A percentile compares a stretch with the other conserved stretches of the same genome.
These are phyloP conservation scores for Spilosoma lubricipeda DNA, from an alignment of 2,888 invertebrate species.

Conservation along the genomic window DNA sequence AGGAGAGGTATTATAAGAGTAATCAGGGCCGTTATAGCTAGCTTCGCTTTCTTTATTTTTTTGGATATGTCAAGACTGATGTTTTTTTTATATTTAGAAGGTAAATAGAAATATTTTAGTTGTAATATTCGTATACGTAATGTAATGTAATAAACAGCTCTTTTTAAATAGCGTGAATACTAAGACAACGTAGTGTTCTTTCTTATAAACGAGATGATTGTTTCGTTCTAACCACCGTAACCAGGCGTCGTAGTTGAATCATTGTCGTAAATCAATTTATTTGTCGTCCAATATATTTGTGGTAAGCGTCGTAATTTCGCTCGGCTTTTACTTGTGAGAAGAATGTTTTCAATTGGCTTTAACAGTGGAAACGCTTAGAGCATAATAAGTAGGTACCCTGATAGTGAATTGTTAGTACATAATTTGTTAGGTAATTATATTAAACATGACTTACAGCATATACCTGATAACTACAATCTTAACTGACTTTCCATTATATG, in stretches of 20 bases:
- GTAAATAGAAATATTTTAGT: too few species aligned
- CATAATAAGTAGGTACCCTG: neutral
- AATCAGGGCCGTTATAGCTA: neutral
- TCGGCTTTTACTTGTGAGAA: constrained; percentile 12
- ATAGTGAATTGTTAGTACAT: neutral
- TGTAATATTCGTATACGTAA: too few species aligned
- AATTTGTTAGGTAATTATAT: too few species aligned
- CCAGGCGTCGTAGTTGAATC: constrained; percentile 32
- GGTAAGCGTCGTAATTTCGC: constrained; percentile 28
- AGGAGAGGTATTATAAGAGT: neutral
- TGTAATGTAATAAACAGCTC: neutral
- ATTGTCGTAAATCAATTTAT: constrained; percentile 47
- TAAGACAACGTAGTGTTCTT: neutral
- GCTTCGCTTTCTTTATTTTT: too few species aligned
- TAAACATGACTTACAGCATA: too few species aligned
- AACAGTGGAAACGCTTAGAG: neutral
- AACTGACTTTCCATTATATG: too few species aligned
- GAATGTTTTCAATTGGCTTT: neutral
- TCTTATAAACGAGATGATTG: neutral
- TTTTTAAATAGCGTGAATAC: neutral
- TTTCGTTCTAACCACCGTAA: neutral
- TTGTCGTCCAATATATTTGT: constrained; percentile 33
- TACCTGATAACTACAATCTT: too few species aligned
- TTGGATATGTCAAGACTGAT: too few species aligned
- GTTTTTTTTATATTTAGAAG: too few species aligned